Percentiles rank a stretch among this genome's conserved stretches.
Evolutionary conservation across 2,888 invertebrate species (phyloP).

Genomic region (Sarcophaga rosellei): DNA sequence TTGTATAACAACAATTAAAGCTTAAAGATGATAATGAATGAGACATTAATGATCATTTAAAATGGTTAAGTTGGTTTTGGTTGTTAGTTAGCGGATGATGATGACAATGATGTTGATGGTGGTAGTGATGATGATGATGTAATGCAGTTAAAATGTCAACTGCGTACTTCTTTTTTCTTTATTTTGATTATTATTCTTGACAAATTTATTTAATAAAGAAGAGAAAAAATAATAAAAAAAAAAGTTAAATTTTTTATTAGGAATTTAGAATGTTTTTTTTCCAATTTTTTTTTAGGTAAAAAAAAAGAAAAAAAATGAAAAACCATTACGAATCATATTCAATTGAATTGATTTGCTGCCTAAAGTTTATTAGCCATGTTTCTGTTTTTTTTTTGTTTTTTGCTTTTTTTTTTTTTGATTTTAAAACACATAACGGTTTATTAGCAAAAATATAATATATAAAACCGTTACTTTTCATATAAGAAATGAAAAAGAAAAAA

Average conservation of each 20-base stretch:
- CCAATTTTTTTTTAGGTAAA: background rate
- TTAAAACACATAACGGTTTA: background rate
- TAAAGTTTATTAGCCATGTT: too few relatives aligned
- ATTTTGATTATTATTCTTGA: background rate
- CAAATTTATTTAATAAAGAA: background rate
- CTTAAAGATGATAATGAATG: background rate
- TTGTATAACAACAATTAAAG: background rate
- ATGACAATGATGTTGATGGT: background rate
- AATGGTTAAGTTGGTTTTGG: background rate
- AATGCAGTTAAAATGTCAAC: slow-evolving; percentile 32
- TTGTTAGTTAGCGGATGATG: background rate
- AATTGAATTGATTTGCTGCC: background rate
- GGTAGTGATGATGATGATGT: slow-evolving; percentile 24
- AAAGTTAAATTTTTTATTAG: background rate
- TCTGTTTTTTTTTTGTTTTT: too few relatives aligned
- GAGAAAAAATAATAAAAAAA: background rate
- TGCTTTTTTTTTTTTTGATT: background rate
- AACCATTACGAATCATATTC: background rate
- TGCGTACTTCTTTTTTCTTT: background rate
- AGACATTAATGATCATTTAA: background rate
- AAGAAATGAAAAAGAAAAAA: background rate
- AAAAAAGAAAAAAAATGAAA: background rate
- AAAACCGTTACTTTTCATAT: background rate
- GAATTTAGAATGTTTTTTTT: background rate
- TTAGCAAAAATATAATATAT: background rate